Conservation (phyloP, 2,888 invertebrate genomes). For the Trichogramma evanescens region DNA sequence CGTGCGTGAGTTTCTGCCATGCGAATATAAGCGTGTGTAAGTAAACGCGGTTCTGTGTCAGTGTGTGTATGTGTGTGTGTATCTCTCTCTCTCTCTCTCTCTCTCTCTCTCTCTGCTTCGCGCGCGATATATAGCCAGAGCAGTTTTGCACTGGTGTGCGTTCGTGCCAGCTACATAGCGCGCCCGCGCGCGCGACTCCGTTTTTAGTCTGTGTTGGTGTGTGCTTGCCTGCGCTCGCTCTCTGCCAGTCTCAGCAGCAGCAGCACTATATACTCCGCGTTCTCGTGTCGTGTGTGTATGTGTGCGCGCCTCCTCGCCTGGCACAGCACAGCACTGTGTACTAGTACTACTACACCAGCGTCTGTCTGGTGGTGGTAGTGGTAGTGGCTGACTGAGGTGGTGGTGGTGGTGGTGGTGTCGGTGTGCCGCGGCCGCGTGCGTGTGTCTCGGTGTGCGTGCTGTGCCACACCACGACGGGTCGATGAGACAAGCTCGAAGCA, state of each 20-base stretch:
- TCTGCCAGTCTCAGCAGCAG: neutral
- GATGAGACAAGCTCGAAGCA: no score
- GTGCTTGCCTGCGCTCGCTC: no score
- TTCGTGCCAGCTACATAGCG: no score
- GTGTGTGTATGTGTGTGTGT: conserved; percentile 3
- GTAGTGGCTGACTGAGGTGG: neutral
- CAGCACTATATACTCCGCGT: neutral
- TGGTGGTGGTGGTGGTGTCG: conserved; percentile 1
- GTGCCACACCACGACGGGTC: neutral
- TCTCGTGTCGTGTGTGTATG: neutral
- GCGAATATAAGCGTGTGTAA: conserved; percentile 3
- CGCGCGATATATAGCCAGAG: neutral
- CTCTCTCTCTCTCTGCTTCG: neutral
- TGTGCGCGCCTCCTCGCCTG: no score
- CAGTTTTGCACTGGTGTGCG: no score
- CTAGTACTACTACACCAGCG: neutral
- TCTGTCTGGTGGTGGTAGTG: neutral
- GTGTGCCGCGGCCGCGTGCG: conserved; percentile 14
- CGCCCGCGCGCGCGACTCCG: no score
- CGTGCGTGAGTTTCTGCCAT: neutral
- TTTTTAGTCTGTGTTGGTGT: no score
- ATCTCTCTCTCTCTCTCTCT: neutral
- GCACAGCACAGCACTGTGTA: neutral
- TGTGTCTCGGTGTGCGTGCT: conserved; percentile 16
- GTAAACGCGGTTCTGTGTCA: neutral